A percentile compares a stretch with the other conserved stretches of the same genome.
These are phyloP conservation scores for Scyliorhinus canicula DNA, from an alignment of 2,797 vertebrate species.

Conservation along the genomic window DNA sequence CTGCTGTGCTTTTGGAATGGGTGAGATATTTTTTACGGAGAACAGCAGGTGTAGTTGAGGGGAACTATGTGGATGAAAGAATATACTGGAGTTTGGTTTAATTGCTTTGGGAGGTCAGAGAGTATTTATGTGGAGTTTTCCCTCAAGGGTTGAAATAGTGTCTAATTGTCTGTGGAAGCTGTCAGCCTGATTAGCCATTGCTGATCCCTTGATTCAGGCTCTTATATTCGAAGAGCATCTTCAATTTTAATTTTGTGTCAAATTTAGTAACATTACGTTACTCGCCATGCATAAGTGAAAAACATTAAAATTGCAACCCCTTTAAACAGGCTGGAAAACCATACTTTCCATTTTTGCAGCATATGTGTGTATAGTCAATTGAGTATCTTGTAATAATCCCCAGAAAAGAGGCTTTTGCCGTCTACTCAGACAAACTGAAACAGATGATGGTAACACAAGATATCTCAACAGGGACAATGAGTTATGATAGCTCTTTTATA, in stretches of 20 bases:
- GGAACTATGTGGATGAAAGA: not conserved
- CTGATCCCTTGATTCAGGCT: not conserved
- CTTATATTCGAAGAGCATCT: not conserved
- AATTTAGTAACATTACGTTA: not conserved
- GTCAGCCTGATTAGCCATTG: not conserved
- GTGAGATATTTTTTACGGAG: not conserved
- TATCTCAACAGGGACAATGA: constrained; percentile 22
- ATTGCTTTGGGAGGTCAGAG: not conserved
- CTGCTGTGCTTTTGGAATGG: not conserved
- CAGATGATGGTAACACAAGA: constrained; percentile 29
- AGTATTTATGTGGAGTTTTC: not conserved
- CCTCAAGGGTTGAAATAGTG: not conserved
- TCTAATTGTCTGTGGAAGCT: not conserved
- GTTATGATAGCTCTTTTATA: not conserved
- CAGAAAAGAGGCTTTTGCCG: not conserved
- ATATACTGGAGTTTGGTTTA: not conserved
- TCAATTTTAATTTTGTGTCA: not conserved
- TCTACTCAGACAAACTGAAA: constrained; percentile 30
- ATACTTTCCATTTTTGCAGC: not conserved
- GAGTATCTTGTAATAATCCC: not conserved
- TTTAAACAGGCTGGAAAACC: not conserved
- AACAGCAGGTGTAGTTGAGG: not conserved
- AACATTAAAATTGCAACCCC: not conserved
- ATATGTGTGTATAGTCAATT: not conserved
- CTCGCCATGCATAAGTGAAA: not conserved